A percentile compares a stretch with the other conserved stretches of the same genome.
These are phyloP conservation scores for Maniola jurtina DNA, from an alignment of 1,140 invertebrate species.

Conservation along the genomic window DNA sequence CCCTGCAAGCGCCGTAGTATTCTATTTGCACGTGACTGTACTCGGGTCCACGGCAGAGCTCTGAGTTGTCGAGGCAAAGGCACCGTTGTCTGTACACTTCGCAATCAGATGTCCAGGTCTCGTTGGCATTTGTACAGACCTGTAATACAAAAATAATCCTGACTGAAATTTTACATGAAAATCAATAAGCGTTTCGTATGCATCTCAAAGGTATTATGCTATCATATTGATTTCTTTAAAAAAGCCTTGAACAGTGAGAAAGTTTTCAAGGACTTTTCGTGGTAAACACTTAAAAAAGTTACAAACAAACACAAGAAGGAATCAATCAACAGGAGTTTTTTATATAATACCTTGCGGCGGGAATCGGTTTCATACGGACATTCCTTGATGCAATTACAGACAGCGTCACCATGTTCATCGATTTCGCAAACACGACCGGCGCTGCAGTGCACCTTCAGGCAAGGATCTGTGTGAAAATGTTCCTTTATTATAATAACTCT, in stretches of 20 bases:
- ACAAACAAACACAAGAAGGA: too few species aligned
- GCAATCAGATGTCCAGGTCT: slow-evolving; percentile 96
- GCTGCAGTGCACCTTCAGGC: slow-evolving; percentile 91
- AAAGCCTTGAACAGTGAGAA: too few species aligned
- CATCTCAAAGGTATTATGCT: too few species aligned
- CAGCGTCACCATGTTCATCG: slow-evolving; percentile 84
- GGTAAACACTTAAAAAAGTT: too few species aligned
- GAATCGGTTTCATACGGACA: slow-evolving; percentile 90
- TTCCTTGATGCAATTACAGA: slow-evolving; percentile 91
- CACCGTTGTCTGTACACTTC: slow-evolving; percentile 94
- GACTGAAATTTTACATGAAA: too few species aligned
- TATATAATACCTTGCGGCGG: slow-evolving; percentile 81
- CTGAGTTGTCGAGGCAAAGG: slow-evolving; percentile 87
- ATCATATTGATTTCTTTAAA: too few species aligned
- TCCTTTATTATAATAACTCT: background rate
- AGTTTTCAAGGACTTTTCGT: too few species aligned
- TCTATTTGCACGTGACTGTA: slow-evolving; percentile 95
- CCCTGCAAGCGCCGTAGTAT: slow-evolving; percentile 92
- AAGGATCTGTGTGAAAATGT: slow-evolving; percentile 82
- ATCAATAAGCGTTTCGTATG: too few species aligned
- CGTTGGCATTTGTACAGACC: slow-evolving; percentile 96
- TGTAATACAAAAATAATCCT: slow-evolving; percentile 40
- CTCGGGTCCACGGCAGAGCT: slow-evolving; percentile 85
- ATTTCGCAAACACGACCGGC: slow-evolving; percentile 93
- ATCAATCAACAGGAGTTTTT: background rate